Base-by-base conservation (phyloP, 2,113 vertebrate genomes). In the Alces alces region DNA sequence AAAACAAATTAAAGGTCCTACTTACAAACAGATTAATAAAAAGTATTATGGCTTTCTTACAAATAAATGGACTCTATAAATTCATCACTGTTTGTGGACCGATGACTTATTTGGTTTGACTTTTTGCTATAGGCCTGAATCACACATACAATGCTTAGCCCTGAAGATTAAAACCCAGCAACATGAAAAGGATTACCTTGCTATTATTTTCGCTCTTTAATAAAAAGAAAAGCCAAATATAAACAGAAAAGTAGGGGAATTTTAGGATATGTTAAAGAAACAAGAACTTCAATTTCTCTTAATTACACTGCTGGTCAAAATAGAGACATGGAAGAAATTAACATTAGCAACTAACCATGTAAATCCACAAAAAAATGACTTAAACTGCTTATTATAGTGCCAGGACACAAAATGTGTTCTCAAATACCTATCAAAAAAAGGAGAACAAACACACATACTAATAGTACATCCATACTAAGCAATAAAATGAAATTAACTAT, bases 351-450 rank as follows among this genome's bases (percentile, higher is more conserved):
- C 73, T 66, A 58, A 36, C 39, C 39, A 19, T 3, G n/a, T 33
- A 78, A 82, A 84, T 16, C 23, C 52, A 95, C 92, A 90, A 83
- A 88, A 82, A 64, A 83, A 11, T 85, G 25, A 82, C 39, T 91
- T 93, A 61, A 78, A 93, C 33, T 61, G 14, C 5, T 93, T 90
- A 70, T 86, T 82, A 95, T n/a, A 57, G 43, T 92, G 36, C 43
- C 30, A 96, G 58, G 27, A 73, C 36, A 82, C 25, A 91, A 54
- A n/a, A 14, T 13, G 21, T 83, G 9, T 89, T 93, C 58, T 86
- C 70, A 92, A 86, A 79, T 55, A 87, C 43, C 85, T 91, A 96
- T n/a, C 58, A 92, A 73, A 93, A 96, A 78, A 47, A 39, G 5
- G 7, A 19, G 17, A 27, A 25, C 58, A 89, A 23, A 33, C 5